Percentiles rank a stretch among this genome's conserved stretches.
Conservation (phyloP, 2,797 vertebrate species). For the Mionectes olivaceus region DNA sequence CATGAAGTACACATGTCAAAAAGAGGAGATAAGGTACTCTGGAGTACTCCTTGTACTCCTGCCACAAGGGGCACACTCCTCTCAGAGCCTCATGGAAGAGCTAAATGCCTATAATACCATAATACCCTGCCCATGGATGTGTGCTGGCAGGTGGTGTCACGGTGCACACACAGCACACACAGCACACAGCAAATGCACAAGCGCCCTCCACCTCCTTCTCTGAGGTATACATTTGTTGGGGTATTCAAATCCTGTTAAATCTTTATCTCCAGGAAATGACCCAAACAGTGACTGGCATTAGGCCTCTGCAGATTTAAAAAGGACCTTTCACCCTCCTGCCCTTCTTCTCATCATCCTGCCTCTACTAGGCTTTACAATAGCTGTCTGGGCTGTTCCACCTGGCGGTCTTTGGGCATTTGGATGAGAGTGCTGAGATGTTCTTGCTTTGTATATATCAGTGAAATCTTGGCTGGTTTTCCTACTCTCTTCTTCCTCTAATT, state of each 20-base stretch:
- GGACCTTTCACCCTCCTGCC: not conserved
- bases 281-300: not conserved
- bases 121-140: not conserved
- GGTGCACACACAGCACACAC: not conserved
- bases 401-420: not conserved
- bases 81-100: not conserved
- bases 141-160: not conserved
- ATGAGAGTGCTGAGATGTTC: not conserved
- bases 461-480: conserved; percentile 16
- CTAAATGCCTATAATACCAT: not conserved
- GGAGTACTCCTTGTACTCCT: not conserved
- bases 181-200: not conserved
- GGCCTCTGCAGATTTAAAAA: not conserved
- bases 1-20: not conserved
- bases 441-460: not conserved
- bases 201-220: not conserved
- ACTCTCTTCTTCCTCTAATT: conserved; percentile 21
- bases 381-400: not conserved
- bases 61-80: fast-evolving
- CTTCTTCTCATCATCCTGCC: not conserved
- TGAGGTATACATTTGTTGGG: not conserved
- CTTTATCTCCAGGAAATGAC: not conserved
- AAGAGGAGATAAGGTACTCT: not conserved
- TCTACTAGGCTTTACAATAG: not conserved
- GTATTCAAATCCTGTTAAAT: not conserved